Conservation (phyloP, 1,140 invertebrate genomes). For the Thrips palmi region DNA sequence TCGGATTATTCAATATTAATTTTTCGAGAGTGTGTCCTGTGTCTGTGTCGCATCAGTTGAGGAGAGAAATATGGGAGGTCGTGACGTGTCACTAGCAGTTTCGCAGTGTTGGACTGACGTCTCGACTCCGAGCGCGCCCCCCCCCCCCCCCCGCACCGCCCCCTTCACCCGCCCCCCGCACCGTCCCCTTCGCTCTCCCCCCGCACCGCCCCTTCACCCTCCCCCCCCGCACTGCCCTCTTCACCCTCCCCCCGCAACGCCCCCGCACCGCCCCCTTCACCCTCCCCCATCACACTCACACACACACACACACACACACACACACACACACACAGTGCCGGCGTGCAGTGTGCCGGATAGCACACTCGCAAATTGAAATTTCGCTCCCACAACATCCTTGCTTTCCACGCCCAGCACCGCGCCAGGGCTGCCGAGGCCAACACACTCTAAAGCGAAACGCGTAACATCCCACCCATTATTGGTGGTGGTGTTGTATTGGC, state of each 20-base stretch:
- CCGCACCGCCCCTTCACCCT: not conserved
- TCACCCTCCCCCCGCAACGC: not conserved
- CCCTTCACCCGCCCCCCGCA: not conserved
- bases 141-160: not conserved
- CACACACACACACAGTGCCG: not conserved
- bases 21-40: not conserved
- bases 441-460: too few relatives aligned
- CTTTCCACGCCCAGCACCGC: too few relatives aligned
- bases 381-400: not conserved
- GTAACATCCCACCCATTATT: too few relatives aligned
- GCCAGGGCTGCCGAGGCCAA: too few relatives aligned
- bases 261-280: not conserved
- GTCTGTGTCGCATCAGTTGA: not conserved
- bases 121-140: not conserved
- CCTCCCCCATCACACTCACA: not conserved
- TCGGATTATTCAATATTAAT: constrained; percentile 4
- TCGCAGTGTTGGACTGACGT: not conserved
- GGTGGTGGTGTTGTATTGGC: too few relatives aligned
- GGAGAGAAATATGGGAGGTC: not conserved
- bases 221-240: not conserved
- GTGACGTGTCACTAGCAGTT: not conserved
- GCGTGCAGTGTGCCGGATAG: not conserved
- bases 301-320: not conserved
- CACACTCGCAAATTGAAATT: not conserved
- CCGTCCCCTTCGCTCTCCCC: not conserved